Percentiles rank a stretch among this genome's conserved stretches.
Conservation (phyloP, 92 coral and sea anemone species). For the Phymanthus crucifer region DNA sequence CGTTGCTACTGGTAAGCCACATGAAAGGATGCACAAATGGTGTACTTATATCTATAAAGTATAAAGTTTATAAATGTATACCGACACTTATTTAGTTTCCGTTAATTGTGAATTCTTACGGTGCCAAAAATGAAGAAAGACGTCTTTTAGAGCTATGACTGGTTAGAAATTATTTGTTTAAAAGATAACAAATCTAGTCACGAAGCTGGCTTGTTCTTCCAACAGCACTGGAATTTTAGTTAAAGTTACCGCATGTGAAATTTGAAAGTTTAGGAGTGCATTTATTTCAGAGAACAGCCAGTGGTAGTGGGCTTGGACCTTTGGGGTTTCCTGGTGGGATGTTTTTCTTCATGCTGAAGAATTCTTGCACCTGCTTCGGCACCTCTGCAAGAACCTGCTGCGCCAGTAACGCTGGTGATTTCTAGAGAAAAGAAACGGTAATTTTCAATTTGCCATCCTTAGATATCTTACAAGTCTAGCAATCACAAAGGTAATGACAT, state of each 20-base stretch:
- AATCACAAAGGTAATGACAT: too few relatives aligned
- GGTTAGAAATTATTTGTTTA: too few relatives aligned
- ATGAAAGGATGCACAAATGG: too few relatives aligned
- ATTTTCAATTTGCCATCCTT: not conserved
- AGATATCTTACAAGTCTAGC: too few relatives aligned
- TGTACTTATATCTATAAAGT: too few relatives aligned
- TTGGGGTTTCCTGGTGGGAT: conserved; percentile 66
- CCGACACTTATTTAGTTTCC: too few relatives aligned
- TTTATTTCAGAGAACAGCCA: conserved; percentile 64
- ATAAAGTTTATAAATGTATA: too few relatives aligned
- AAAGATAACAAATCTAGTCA: not conserved
- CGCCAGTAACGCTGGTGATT: conserved; percentile 82
- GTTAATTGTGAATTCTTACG: too few relatives aligned
- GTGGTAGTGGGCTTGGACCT: conserved; percentile 77
- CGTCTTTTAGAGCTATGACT: too few relatives aligned
- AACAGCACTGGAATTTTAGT: not conserved
- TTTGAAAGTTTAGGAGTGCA: not conserved
- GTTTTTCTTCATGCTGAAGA: conserved; percentile 72
- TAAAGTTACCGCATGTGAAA: not conserved
- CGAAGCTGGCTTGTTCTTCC: not conserved
- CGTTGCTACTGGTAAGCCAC: too few relatives aligned
- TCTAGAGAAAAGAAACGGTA: conserved; percentile 34
- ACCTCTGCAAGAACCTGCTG: conserved; percentile 95
- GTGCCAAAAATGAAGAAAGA: too few relatives aligned
- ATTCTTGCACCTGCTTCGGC: conserved; percentile 91